Conservation (phyloP, 2,113 vertebrate genomes). For the Poicephalus meyeri region DNA sequence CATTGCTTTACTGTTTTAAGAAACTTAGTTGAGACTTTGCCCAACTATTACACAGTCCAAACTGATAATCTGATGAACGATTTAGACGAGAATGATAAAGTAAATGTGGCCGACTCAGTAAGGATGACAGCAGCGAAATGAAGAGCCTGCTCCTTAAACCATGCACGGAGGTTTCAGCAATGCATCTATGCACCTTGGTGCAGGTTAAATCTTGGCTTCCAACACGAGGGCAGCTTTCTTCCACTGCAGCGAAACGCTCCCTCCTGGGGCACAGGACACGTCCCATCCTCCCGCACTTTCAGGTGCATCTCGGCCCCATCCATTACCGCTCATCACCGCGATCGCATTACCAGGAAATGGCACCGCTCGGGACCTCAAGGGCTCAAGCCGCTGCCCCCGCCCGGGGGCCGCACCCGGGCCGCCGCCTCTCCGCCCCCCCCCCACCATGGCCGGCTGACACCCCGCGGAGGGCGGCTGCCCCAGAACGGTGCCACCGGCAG, state of each 20-base stretch:
- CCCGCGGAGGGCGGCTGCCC: background rate
- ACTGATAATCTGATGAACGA: fast-evolving
- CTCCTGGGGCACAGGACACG: background rate
- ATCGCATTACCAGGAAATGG: background rate
- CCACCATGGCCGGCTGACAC: background rate
- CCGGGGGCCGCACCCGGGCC: background rate
- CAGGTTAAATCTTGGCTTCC: background rate
- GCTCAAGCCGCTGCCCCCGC: background rate
- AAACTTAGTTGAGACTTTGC: background rate
- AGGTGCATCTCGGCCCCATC: background rate
- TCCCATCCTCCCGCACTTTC: background rate
- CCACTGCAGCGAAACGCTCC: fast-evolving
- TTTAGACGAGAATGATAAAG: background rate
- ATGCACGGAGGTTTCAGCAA: background rate
- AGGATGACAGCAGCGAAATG: background rate
- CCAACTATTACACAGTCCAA: background rate
- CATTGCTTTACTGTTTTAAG: background rate
- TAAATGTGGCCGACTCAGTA: background rate
- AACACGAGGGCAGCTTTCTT: background rate
- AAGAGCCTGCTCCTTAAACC: background rate
- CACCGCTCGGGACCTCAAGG: background rate
- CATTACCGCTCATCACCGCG: background rate
- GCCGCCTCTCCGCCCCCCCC: background rate
- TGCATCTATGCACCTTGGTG: background rate
- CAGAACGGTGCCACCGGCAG: background rate